A percentile compares a stretch with the other conserved stretches of the same genome.
Evolutionary conservation across 2,113 vertebrate genomes (phyloP).

Genomic region (Ondatra zibethicus): DNA sequence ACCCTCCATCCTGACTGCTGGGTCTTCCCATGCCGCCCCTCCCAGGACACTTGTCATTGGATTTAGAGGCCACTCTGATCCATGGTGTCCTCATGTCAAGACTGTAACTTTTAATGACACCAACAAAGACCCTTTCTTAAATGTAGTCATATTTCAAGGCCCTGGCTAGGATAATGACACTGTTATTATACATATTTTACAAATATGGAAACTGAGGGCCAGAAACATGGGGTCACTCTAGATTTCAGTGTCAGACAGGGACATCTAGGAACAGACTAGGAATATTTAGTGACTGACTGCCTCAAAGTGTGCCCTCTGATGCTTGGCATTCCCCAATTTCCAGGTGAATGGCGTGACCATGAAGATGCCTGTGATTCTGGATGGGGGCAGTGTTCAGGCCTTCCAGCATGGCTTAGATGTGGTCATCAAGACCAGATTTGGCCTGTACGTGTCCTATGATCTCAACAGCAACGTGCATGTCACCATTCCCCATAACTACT

Average conservation of each 20-base stretch:
- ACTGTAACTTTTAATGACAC: neutral
- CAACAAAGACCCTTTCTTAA: neutral
- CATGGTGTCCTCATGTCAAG: too few species aligned
- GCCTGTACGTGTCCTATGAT: constrained; percentile 82
- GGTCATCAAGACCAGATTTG: constrained; percentile 75
- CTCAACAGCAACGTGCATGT: constrained; percentile 74
- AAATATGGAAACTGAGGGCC: neutral
- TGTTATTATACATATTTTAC: neutral
- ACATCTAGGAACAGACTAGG: neutral
- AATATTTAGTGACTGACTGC: neutral
- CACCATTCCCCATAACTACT: constrained; percentile 75
- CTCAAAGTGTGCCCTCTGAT: neutral
- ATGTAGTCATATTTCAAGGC: neutral
- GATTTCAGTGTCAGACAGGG: neutral
- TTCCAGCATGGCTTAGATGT: constrained; percentile 73
- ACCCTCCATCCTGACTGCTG: neutral
- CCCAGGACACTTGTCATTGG: neutral
- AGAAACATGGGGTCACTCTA: neutral
- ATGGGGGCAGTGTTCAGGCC: constrained; percentile 38
- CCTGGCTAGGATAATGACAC: neutral
- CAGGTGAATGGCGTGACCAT: constrained; percentile 81
- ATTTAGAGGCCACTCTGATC: neutral
- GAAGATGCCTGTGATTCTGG: constrained; percentile 76
- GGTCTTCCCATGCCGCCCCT: neutral
- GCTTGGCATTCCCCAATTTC: neutral